phyloP scores from a whole-genome alignment of 2,888 invertebrate genomes.

The Alsophila aescularia region DNA sequence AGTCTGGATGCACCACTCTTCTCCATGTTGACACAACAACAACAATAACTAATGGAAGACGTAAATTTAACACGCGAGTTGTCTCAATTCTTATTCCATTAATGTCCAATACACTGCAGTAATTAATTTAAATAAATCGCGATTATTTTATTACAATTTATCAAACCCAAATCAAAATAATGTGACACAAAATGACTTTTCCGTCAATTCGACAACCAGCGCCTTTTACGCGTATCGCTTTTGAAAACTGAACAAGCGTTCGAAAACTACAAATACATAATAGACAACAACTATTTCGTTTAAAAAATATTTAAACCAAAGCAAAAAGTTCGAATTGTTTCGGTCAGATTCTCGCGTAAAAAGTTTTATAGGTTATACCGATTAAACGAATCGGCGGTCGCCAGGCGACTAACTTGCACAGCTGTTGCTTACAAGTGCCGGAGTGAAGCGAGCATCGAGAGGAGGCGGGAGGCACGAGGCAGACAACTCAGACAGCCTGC shows the following conservation, averaged over 20 bases:
- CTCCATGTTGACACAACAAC: constrained; percentile 62
- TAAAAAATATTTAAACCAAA: not conserved
- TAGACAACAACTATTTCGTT: not conserved
- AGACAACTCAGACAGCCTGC: constrained; percentile 56
- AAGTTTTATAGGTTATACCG: constrained; percentile 57
- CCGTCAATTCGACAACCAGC: constrained; percentile 21
- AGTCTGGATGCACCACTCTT: constrained; percentile 71
- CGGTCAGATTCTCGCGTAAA: constrained; percentile 5
- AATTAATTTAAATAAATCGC: constrained; percentile 43
- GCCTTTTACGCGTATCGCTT: constrained; percentile 43
- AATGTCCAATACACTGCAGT: constrained; percentile 14
- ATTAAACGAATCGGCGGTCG: constrained; percentile 74
- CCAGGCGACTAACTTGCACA: constrained; percentile 60
- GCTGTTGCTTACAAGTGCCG: constrained; percentile 51
- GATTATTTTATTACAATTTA: constrained; percentile 58
- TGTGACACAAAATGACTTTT: constrained; percentile 63
- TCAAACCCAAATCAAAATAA: constrained; percentile 59
- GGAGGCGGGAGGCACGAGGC: constrained; percentile 42
- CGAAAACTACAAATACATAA: constrained; percentile 18
- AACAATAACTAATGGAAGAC: constrained; percentile 53
- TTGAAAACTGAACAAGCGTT: constrained; percentile 43
- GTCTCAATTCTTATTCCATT: constrained; percentile 28
- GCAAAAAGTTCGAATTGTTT: not conserved
- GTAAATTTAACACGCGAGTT: constrained; percentile 38
- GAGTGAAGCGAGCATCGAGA: constrained; percentile 61